Percentiles rank a stretch among this genome's conserved stretches.
These are phyloP conservation scores for Lissocephala sabroskyi DNA, from an alignment of 2,888 invertebrate genomes.

Conservation along the genomic window DNA sequence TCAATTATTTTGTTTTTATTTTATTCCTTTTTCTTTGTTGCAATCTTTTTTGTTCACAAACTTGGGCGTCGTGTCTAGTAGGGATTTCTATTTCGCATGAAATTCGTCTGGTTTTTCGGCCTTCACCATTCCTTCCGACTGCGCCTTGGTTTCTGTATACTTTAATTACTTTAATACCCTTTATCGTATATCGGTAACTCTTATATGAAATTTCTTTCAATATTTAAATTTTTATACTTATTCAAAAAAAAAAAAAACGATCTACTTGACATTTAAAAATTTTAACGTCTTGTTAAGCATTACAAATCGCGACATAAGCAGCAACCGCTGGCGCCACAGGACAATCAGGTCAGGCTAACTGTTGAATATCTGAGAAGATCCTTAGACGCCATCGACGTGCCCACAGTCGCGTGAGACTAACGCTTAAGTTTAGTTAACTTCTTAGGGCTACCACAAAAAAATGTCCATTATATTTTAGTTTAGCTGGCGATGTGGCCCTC, in stretches of 20 bases:
- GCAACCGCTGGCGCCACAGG: too few species aligned
- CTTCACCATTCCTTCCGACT: too few species aligned
- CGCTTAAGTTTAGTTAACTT: background rate
- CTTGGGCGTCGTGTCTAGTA: too few species aligned
- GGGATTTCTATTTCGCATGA: too few species aligned
- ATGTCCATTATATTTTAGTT: background rate
- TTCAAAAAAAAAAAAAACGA: too few species aligned
- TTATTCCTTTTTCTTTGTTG: background rate
- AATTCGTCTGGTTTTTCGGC: too few species aligned
- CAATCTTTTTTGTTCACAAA: background rate
- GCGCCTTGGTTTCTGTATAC: constrained; percentile 46
- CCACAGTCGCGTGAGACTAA: too few species aligned
- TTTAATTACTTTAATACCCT: constrained; percentile 38
- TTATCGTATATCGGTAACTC: constrained; percentile 25
- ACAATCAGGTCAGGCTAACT: too few species aligned
- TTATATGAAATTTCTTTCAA: constrained; percentile 10
- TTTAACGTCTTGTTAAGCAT: background rate
- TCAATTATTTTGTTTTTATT: background rate
- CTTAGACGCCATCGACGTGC: too few species aligned
- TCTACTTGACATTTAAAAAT: constrained; percentile 32
- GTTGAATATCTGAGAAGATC: too few species aligned
- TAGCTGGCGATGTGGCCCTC: constrained; percentile 9
- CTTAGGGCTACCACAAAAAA: background rate
- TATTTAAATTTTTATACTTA: too few species aligned
- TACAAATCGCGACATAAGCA: too few species aligned